Conservation (phyloP, 2,888 invertebrate species). For the Aphelenchoides bicaudatus region DNA sequence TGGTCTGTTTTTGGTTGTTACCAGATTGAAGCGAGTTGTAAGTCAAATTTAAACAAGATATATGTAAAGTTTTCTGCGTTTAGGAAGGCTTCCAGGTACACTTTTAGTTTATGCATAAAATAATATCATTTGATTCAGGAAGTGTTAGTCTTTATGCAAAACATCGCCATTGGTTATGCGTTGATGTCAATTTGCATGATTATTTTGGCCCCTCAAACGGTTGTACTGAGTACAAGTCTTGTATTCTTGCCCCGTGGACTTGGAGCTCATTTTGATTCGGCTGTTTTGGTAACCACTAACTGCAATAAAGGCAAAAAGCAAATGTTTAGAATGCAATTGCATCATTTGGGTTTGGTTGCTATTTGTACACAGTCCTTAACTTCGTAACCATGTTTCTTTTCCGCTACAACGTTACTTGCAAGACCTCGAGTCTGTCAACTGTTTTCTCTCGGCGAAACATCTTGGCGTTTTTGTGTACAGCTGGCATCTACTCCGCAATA, state of each 20-base stretch:
- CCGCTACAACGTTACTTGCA: constrained; percentile 41
- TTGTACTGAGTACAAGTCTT: constrained; percentile 21
- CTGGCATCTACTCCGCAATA: constrained; percentile 35
- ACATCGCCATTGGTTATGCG: constrained; percentile 41
- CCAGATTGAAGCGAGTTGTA: constrained; percentile 35
- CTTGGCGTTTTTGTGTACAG: constrained; percentile 26
- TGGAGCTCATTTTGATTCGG: constrained; percentile 27
- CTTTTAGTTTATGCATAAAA: too few species aligned
- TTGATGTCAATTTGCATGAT: constrained; percentile 33
- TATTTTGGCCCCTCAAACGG: constrained; percentile 33
- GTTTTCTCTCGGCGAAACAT: constrained; percentile 35
- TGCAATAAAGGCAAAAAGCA: background rate
- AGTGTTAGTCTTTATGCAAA: constrained; percentile 37
- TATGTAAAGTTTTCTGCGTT: constrained; percentile 5
- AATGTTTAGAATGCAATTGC: constrained; percentile 29
- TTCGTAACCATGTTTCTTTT: constrained; percentile 37
- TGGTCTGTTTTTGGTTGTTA: constrained; percentile 35
- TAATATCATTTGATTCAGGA: too few species aligned
- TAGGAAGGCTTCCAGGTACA: too few species aligned
- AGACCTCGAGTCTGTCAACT: constrained; percentile 33
- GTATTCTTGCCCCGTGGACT: constrained; percentile 36
- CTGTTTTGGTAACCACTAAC: constrained; percentile 23
- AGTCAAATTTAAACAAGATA: constrained; percentile 41
- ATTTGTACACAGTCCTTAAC: constrained; percentile 34
- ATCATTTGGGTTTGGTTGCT: constrained; percentile 34